These are phyloP conservation scores for Stenopsyche tienmushanensis DNA, from an alignment of 1,140 invertebrate genomes.

Conservation along the genomic window DNA sequence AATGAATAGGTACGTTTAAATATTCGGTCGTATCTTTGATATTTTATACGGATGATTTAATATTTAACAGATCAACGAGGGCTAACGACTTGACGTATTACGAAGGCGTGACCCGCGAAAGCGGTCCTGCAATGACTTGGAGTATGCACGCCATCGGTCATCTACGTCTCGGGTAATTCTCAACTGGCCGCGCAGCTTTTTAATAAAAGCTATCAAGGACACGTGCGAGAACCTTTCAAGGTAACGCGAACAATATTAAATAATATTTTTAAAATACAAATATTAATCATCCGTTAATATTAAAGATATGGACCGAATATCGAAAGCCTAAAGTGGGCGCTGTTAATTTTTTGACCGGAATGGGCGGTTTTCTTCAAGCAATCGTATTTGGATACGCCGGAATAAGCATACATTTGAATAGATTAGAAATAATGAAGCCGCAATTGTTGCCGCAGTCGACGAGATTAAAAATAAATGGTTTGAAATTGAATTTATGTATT, in stretches of 20 bases:
- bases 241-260: conserved; percentile 42
- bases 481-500: too few relatives aligned
- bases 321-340: conserved; percentile 53
- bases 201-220: conserved; percentile 54
- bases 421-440: conserved; percentile 48
- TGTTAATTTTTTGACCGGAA: conserved; percentile 59
- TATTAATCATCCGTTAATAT: conserved; percentile 16
- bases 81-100: conserved; percentile 58
- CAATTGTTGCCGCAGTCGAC: conserved; percentile 48
- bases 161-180: conserved; percentile 47
- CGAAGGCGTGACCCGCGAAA: conserved; percentile 53
- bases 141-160: conserved; percentile 59
- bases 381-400: conserved; percentile 58
- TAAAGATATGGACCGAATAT: conserved; percentile 57
- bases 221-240: conserved; percentile 58
- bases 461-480: conserved; percentile 49
- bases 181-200: conserved; percentile 51
- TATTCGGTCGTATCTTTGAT: background rate
- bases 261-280: background rate
- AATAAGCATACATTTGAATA: conserved; percentile 51
- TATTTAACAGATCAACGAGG: conserved; percentile 48
- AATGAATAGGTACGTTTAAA: conserved; percentile 48
- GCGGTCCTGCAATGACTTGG: conserved; percentile 61
- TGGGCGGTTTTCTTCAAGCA: conserved; percentile 60
- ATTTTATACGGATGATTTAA: background rate